Base-by-base conservation (phyloP, 1,140 invertebrate genomes). In the Drosophila malerkotliana region DNA sequence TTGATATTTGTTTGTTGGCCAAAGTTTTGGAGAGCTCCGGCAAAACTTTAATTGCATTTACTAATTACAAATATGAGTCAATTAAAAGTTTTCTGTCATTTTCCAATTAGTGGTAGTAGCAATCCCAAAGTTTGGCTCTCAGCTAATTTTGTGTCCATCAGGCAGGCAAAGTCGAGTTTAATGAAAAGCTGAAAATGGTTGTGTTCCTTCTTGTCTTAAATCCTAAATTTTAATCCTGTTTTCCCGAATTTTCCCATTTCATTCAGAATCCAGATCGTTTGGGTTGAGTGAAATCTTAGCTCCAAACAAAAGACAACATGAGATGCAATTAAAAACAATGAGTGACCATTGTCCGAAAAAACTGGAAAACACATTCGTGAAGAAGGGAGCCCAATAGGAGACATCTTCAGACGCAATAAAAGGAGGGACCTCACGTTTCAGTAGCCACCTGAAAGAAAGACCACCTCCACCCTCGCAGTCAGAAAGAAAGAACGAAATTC, bases 21-120 rank as follows among this genome's bases (percentile, higher is more conserved):
- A 32, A 80, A 63, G 26, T 78, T 63, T 56, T 49, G 47, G 51
- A 61, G 56, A 55, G 51, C 71, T 37, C 28, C 10, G 28, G n/a
- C 15, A 34, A 37, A 83, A 77, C 64, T 73, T 85, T 71, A 80
- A 85, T 84, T 85, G 68, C 77, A 51, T 77, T 84, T 83, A 61
- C 68, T 66, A 62, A 84, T 74, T 77, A 79, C 72, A 56, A 82
- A 79, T 55, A 72, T 62, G 57, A 77, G 48, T 72, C 72, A 67
- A 85, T 85, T 84, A 80, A 84, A 84, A 84, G 48, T 80, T 84
- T 53, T 24, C 69, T 21, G 34, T 39, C 45, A 49, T 63, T 67
- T 59, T 34, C 45, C 37, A 69, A 76, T 78, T 67, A 75, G 71
- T 60, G 52, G 45, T 49, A 32, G 28, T 32, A 37, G 66, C 49